Evolutionary conservation across 2,797 vertebrate genomes (phyloP), one percentile per base, ranked within the genome.

Genomic region (Etheostoma nigrum): DNA sequence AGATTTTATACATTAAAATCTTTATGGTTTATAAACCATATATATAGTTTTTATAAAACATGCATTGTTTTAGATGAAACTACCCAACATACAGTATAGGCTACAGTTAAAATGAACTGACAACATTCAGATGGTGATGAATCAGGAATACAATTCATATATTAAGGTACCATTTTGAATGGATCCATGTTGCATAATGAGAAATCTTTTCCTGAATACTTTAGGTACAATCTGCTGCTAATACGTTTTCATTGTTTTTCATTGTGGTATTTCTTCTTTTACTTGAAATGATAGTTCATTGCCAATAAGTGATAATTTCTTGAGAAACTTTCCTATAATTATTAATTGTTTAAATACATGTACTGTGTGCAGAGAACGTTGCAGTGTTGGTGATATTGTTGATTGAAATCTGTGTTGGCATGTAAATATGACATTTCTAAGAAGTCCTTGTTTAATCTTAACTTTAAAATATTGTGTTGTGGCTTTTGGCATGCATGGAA

Each of bases 391-490:
- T 73, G 21, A 13, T 49, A 13, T 59, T 64, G 21, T n/a, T 59
- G 30, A 48, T 45, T 63, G n/a, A 59, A 69, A 19, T 74, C 57
- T 68, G 51, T 59, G 25, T 74, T 74, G 74, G 48, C 18, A 36
- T 76, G 27, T 21, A 47, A 15, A 76, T 58, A 7, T 33, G 0
- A 27, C 7, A 57, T 45, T 52, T 54, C 9, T 0, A 67, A 60
- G 6, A 8, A 52, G 45, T 10, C 16, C 8, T 55, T 21, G 4
- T 68, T 59, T 36, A 5, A 63, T 25, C n/a, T 51, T 18, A 53
- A 44, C 18, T 55, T 7, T 72, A 12, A 52, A 8, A 27, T 53
- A 2, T 2, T 54, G 45, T 1, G 4, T 16, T 72, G 52, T 2
- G 19, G 61, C 36, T 60, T 54, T 54, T 9, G 19, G 52, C 30